These are phyloP conservation scores for Pycnonotus jocosus DNA, from an alignment of 2,113 vertebrate species.

Conservation along the genomic window DNA sequence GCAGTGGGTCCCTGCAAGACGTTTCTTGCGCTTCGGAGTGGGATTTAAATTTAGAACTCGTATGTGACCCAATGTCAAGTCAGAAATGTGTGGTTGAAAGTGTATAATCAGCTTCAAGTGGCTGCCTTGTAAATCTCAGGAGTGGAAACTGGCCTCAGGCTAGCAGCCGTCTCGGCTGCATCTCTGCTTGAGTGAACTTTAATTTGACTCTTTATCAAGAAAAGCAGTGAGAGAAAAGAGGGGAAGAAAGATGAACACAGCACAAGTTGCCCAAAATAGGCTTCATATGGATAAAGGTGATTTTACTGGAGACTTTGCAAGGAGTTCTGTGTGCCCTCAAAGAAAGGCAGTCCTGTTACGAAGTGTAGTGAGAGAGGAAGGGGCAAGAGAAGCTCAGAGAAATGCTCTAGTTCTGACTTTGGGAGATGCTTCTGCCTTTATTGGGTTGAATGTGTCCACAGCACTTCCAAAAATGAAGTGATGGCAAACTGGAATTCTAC, in stretches of 20 bases:
- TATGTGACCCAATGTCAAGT: not conserved
- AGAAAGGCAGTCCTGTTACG: not conserved
- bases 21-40: rapidly evolving
- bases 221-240: constrained; percentile 2
- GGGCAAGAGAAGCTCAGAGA: not conserved
- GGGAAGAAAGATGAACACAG: not conserved
- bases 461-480: not conserved
- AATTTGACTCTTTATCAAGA: constrained; percentile 55
- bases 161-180: not conserved
- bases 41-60: constrained; percentile 37
- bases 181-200: constrained; percentile 51
- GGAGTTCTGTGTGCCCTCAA: not conserved
- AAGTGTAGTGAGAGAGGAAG: not conserved
- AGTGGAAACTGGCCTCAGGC: constrained; percentile 54
- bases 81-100: constrained; percentile 31
- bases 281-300: not conserved
- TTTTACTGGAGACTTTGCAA: not conserved
- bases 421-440: not conserved
- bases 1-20: not conserved
- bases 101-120: constrained; percentile 39
- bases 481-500: not conserved
- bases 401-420: not conserved
- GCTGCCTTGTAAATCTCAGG: constrained; percentile 47
- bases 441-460: not conserved
- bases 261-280: not conserved